Evolutionary conservation across 2,888 invertebrate species (phyloP), one percentile per base, ranked within the genome.

Genomic region (Adelphocoris suturalis): DNA sequence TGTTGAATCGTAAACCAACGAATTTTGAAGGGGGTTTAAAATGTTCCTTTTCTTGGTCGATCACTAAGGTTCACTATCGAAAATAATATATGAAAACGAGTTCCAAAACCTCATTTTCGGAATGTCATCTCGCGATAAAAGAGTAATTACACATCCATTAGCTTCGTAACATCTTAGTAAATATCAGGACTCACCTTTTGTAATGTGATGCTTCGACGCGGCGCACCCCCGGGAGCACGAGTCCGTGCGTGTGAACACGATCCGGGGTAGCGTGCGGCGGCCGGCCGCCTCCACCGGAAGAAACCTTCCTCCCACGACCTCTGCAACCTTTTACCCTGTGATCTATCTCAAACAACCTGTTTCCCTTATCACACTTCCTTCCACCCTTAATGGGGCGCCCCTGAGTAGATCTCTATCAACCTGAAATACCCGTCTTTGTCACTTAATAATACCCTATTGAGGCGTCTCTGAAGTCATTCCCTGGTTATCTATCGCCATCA

Each of bases 281-380:
- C 23, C 23, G 13, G 27, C 68, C 68, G 68, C 68, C 68, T 68
- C 68, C 68, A 23, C 68, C 68, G 68, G 68, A 68, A 68, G 68
- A 23, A 68, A 68, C 23, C 23, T 16, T 57, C 68, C 68, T 68
- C 68, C 68, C 68, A 68, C 68, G 68, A 68, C 68, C 68, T 68
- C 23, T 19, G 68, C 68, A 68, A 68, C 68, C 68, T 68, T 68
- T 68, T 68, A 68, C 68, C 19, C 68, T 68, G 68, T 68, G 68
- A 68, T 68, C 68, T 27, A 27, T 68, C 68, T 68, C 68, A 68
- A 68, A 68, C 68, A 68, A 68, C 68, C 68, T 68, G 68, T 68
- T 68, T 68, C 68, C 68, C 68, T 68, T 68, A 68, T 68, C 68
- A 23, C 68, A 27, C 68, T 68, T 68, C 68, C 68, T 68, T 19